A percentile compares a stretch with the other conserved stretches of the same genome.
Conservation (phyloP, 1,140 invertebrate species). For the Xylocopa sonorina region DNA sequence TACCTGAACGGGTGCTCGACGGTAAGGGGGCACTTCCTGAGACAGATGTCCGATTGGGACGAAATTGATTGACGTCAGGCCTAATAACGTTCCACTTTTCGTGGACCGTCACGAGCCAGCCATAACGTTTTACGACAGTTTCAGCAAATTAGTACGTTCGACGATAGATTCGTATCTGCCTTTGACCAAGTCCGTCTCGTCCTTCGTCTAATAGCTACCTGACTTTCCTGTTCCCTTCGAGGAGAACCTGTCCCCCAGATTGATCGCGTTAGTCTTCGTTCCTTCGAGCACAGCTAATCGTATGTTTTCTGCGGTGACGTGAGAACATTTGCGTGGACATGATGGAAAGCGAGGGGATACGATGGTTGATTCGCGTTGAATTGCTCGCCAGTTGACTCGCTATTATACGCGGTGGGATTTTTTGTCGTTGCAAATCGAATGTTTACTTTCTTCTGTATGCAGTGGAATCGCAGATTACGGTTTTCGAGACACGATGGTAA, state of each 20-base stretch:
- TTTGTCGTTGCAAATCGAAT: no score
- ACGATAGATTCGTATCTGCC: constrained; percentile 38
- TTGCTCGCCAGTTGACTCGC: not conserved
- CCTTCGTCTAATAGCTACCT: constrained; percentile 56
- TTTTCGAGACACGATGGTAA: no score
- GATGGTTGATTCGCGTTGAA: not conserved
- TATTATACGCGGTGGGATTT: not conserved
- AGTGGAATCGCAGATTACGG: no score
- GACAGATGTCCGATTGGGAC: constrained; percentile 44
- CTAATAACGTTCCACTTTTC: constrained; percentile 64
- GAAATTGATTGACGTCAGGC: constrained; percentile 70
- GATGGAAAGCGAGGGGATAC: no score
- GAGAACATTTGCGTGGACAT: not conserved
- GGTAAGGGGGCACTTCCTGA: constrained; percentile 16
- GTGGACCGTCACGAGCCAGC: not conserved
- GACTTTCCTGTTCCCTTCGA: not conserved
- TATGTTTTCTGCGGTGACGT: no score
- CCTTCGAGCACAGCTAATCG: not conserved
- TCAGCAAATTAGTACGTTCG: constrained; percentile 33
- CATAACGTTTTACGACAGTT: constrained; percentile 44
- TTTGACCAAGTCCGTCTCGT: constrained; percentile 48
- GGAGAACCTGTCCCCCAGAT: constrained; percentile 40
- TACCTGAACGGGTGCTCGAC: not conserved
- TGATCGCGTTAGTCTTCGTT: constrained; percentile 17
- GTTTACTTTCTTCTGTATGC: no score